Evolutionary conservation across 2,888 invertebrate species (phyloP), one percentile per base, ranked within the genome.

Genomic region (Meiosimyza platycephala): DNA sequence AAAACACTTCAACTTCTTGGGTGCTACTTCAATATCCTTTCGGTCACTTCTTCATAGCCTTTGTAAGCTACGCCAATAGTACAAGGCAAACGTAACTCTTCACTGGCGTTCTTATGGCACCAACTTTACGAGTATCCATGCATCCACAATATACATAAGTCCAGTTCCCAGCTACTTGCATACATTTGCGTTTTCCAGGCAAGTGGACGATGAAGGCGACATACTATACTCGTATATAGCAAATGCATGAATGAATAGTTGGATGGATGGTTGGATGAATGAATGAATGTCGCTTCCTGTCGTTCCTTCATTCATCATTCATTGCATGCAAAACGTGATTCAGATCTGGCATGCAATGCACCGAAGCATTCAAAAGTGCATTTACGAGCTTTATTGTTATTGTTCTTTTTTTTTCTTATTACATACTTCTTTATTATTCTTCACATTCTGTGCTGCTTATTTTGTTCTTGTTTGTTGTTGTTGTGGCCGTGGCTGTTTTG

Each of bases 291-390:
- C 12, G 51, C 51, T 60, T 69, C 51, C 69, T 60, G 51, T 62
- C 51, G 51, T 51, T 40, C 40, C 1, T 40, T 40, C 40, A 16
- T 67, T 67, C 55, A 6, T 57, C 22, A 18, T 33, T 40, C 12
- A 57, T 69, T 28, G 59, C 54, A 72, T 68, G 72, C 67, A 72
- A 68, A 68, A 68, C 68, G 62, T 72, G 72, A 64, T 71, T 71
- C 63, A 18, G n/a, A 18, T 65, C 54, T 63, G 13, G 71, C 62
- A 55, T 71, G 71, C 71, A 47, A 54, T 52, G 51, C 69, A 62
- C 16, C 16, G 54, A 62, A 22, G 62, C 70, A 48, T 68, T 52
- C n/a, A 68, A 68, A 68, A 64, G 28, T 62, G 62, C 28, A 47
- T 40, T 47, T 47, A 48, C 22, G n/a, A 51, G 48, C 18, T 6